These are phyloP conservation scores for Cotesia glomerata DNA, from an alignment of 1,140 invertebrate species.

Conservation along the genomic window DNA sequence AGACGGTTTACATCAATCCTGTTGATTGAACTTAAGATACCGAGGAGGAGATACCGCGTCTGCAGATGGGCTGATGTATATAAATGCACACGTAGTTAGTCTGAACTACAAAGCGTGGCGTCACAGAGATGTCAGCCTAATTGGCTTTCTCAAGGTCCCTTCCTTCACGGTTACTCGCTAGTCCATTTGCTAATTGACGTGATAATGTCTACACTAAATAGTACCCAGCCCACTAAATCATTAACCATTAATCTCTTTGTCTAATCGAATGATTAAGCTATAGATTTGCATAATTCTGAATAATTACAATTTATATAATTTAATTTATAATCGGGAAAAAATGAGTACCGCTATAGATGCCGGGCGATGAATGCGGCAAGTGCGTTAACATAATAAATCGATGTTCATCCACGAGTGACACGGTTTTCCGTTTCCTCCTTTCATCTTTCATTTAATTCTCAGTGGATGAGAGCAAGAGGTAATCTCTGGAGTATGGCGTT, in stretches of 20 bases:
- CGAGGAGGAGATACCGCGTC: not conserved
- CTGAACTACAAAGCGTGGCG: constrained; percentile 19
- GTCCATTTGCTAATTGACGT: constrained; percentile 10
- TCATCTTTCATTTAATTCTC: constrained; percentile 16
- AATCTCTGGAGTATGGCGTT: too few relatives aligned
- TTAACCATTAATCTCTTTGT: not conserved
- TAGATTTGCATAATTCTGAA: not conserved
- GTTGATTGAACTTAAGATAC: constrained; percentile 20
- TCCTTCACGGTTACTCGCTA: not conserved
- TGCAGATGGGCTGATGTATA: constrained; percentile 23
- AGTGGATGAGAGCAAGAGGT: too few relatives aligned
- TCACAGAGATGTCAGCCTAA: constrained; percentile 18
- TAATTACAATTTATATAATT: not conserved
- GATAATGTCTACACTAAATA: constrained; percentile 7
- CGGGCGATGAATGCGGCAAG: not conserved
- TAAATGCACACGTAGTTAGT: constrained; percentile 18
- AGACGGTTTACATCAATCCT: constrained; percentile 16
- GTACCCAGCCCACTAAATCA: not conserved
- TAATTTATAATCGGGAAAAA: too few relatives aligned
- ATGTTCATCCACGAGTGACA: constrained; percentile 14
- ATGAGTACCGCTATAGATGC: too few relatives aligned
- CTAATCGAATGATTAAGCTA: not conserved
- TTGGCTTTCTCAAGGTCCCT: constrained; percentile 20
- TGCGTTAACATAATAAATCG: not conserved
- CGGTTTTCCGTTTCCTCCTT: constrained; percentile 10